Percentiles rank a stretch among this genome's conserved stretches.
phyloP scores from a whole-genome alignment of 1,140 invertebrate genomes.

The Chelonus insularis region DNA sequence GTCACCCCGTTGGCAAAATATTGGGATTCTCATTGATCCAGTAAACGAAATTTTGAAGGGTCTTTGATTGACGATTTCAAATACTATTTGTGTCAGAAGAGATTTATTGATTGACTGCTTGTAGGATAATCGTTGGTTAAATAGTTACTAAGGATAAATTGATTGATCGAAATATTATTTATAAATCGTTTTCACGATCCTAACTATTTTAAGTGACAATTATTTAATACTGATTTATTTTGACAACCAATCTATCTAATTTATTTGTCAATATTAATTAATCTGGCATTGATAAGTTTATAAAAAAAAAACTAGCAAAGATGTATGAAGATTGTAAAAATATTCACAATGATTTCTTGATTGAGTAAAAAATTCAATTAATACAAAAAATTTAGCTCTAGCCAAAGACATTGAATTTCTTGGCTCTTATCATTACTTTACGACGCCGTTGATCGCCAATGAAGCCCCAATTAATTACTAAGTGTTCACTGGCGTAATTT shows the following conservation, averaged over 20 bases:
- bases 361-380: constrained; percentile 34
- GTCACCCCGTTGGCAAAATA: constrained; percentile 53
- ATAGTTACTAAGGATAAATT: not conserved
- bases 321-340: no score
- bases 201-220: no score
- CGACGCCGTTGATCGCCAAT: constrained; percentile 30
- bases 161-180: constrained; percentile 5
- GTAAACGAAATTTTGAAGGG: not conserved
- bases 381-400: constrained; percentile 22
- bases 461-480: constrained; percentile 32
- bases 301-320: no score
- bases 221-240: no score
- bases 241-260: no score
- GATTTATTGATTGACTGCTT: no score
- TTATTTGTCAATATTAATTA: no score
- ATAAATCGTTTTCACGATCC: no score
- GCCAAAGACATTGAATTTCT: constrained; percentile 32
- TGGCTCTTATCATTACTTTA: constrained; percentile 34
- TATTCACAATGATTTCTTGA: constrained; percentile 8
- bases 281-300: no score
- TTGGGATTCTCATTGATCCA: constrained; percentile 44
- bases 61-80: not conserved
- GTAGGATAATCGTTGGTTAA: not conserved
- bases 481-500: constrained; percentile 25
- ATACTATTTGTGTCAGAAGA: not conserved